Evolutionary conservation across 2,113 vertebrate species (phyloP).

Genomic region (Triplophysa dalaica): DNA sequence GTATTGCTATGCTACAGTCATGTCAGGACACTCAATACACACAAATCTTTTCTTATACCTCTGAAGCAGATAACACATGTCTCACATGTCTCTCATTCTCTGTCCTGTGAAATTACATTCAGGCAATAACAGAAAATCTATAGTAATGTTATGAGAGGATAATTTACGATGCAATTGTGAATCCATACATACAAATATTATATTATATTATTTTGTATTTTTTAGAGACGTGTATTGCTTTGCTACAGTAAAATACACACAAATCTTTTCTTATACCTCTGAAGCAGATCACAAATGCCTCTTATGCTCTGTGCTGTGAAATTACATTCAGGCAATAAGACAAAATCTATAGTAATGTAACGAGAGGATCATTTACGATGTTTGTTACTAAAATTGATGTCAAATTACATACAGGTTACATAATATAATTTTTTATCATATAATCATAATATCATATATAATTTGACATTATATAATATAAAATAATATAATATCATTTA

Average conservation of each 20-base stretch:
- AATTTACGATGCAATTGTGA: background rate
- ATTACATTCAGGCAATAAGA: conserved; percentile 33
- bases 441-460: background rate
- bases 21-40: background rate
- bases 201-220: background rate
- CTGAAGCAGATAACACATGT: conserved; percentile 34
- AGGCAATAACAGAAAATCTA: conserved; percentile 23
- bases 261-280: conserved; percentile 23
- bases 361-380: background rate
- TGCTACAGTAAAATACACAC: conserved; percentile 1
- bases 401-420: background rate
- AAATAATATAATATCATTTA: background rate
- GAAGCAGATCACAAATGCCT: conserved; percentile 33
- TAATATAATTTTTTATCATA: background rate
- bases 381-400: background rate
- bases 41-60: conserved; percentile 20
- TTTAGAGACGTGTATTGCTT: conserved; percentile 12
- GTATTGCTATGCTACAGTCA: conserved; percentile 5
- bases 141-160: background rate
- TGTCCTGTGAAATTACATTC: conserved; percentile 26
- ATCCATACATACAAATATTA: background rate
- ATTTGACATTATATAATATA: no score
- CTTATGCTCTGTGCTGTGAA: conserved; percentile 9
- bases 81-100: conserved; percentile 28
- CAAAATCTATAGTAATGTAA: background rate